Percentiles rank a stretch among this genome's conserved stretches.
phyloP scores from a whole-genome alignment of 1,140 invertebrate species.

The Drosophila azteca region DNA sequence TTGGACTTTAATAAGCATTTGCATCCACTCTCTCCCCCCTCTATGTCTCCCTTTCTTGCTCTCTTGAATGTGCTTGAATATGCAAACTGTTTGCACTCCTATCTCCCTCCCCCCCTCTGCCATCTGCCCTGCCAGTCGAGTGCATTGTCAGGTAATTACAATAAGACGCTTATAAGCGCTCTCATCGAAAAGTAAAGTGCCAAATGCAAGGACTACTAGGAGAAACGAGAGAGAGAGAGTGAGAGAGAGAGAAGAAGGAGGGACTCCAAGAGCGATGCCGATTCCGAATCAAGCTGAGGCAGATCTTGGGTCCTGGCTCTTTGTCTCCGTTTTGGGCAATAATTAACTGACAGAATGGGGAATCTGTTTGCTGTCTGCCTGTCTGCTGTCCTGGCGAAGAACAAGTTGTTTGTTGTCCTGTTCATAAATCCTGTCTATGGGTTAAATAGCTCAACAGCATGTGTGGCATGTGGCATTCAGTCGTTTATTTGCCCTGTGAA shows the following conservation, averaged over 20 bases:
- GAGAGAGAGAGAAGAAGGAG: not conserved
- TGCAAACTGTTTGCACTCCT: slow-evolving; percentile 13
- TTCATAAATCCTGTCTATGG: not conserved
- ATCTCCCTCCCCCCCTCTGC: not conserved
- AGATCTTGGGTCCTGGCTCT: not conserved
- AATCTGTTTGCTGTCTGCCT: not conserved
- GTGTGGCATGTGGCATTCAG: too few relatives aligned
- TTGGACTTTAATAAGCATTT: slow-evolving; percentile 70
- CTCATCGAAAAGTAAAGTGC: slow-evolving; percentile 64
- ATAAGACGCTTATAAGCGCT: slow-evolving; percentile 71
- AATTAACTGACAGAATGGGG: slow-evolving; percentile 58
- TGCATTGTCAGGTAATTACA: slow-evolving; percentile 78
- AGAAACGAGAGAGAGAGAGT: not conserved
- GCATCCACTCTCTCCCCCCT: slow-evolving; percentile 31
- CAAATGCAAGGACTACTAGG: slow-evolving; percentile 35
- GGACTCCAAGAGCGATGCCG: too few relatives aligned
- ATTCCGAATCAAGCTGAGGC: too few relatives aligned
- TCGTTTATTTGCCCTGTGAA: slow-evolving; percentile 28
- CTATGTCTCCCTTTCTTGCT: slow-evolving; percentile 9
- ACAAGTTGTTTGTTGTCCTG: slow-evolving; percentile 10
- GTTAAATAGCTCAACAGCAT: too few relatives aligned
- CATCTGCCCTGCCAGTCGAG: slow-evolving; percentile 42
- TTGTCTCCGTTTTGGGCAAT: slow-evolving; percentile 31
- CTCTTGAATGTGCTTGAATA: slow-evolving; percentile 12
- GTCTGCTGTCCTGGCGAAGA: slow-evolving; percentile 20